Evolutionary conservation across 2,888 invertebrate species (phyloP), one percentile per base, ranked within the genome.

Genomic region (Apotomis turbidana): DNA sequence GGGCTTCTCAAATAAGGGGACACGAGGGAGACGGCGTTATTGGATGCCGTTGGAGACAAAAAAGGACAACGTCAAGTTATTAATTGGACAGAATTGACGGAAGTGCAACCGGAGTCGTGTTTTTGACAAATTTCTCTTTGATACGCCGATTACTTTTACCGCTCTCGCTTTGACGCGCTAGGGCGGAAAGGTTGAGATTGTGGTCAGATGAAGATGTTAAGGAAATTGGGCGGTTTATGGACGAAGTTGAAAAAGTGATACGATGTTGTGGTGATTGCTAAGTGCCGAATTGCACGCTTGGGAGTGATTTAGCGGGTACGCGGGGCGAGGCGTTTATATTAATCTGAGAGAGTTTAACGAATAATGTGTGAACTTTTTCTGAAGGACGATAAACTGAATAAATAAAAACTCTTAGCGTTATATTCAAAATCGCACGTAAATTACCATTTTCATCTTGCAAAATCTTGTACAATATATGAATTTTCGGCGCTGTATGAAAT

Each of bases 91-190:
- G 91, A 92, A 93, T 93, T 93, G 93, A 92, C 91, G 90, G 90
- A 90, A 90, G 89, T 90, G 89, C 89, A 89, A 85, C 85, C 83
- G 80, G 85, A 86, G 86, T 86, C 88, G 87, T 93, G 93, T 92
- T 93, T 93, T 93, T 93, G 93, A 93, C 93, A 93, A 93, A 93
- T 93, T 93, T 88, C 84, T 85, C 91, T 93, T 93, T 93, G 92
- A 93, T 93, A 92, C 90, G 86, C 83, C 89, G 91, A 93, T 93
- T 93, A 91, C 88, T 91, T 91, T 89, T 91, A 89, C 89, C 90
- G 61, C 41, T 46, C 57, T 90, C 90, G 83, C 52, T 58, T 92
- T 90, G 83, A 88, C 88, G 88, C 88, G 87, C 77, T 81, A 82
- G 89, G 89, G 89, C 86, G 86, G 78, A 82, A 81, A 83, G 80